A percentile compares a stretch with the other conserved stretches of the same genome.
Evolutionary conservation across 2,113 vertebrate species (phyloP).

Genomic region (Porphyrio hochstetteri): DNA sequence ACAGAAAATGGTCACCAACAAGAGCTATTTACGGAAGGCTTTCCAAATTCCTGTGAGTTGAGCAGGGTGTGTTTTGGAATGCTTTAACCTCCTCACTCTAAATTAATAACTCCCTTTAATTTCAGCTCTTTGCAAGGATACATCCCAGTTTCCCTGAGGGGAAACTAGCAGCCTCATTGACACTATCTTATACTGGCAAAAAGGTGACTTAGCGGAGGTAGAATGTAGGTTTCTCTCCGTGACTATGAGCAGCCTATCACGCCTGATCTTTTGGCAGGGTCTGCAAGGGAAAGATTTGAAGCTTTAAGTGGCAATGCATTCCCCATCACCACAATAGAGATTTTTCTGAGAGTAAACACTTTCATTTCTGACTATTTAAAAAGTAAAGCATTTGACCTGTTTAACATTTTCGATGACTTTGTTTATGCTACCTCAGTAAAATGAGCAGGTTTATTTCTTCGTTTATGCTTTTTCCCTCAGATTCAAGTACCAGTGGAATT

Average conservation of each 20-base stretch:
- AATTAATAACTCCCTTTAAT: constrained; percentile 11
- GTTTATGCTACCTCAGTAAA: neutral
- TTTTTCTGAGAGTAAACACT: neutral
- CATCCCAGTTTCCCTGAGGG: neutral
- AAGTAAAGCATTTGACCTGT: neutral
- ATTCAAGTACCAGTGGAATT: neutral
- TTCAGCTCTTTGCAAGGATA: neutral
- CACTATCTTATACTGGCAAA: neutral
- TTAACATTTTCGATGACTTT: neutral
- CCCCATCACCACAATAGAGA: neutral
- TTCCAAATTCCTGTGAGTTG: neutral
- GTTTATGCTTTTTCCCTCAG: neutral
- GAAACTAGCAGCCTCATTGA: neutral
- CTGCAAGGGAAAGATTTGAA: neutral
- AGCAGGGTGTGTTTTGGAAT: neutral
- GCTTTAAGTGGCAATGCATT: neutral
- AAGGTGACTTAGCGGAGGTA: neutral
- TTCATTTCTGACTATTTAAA: neutral
- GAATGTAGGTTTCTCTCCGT: neutral
- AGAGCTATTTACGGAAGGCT: neutral
- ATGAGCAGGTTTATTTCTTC: neutral
- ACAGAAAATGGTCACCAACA: constrained; percentile 12
- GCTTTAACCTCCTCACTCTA: constrained; percentile 3
- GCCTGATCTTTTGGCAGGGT: neutral
- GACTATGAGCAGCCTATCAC: neutral